These are phyloP conservation scores for Pachliopta kotzebuea DNA, from an alignment of 2,888 invertebrate species.

Conservation along the genomic window DNA sequence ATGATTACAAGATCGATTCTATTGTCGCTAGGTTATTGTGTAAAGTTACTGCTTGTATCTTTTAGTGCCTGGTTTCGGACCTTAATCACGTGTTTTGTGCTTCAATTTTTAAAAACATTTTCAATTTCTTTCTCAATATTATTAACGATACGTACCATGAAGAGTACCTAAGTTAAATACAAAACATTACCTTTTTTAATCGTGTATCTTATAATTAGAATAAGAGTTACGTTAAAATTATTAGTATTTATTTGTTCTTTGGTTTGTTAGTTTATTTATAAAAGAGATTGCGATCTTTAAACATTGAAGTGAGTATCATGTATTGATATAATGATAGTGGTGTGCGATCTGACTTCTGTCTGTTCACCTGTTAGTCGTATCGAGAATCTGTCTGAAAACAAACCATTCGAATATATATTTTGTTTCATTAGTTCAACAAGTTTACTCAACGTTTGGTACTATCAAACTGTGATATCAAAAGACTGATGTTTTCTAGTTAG, in stretches of 20 bases:
- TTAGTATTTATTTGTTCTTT: conserved; percentile 14
- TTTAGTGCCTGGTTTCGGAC: conserved; percentile 3
- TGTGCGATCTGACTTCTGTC: conserved; percentile 51
- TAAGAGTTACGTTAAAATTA: not conserved
- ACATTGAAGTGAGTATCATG: conserved; percentile 63
- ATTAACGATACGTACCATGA: not conserved
- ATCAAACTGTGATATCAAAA: conserved; percentile 19
- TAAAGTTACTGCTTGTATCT: conserved; percentile 1
- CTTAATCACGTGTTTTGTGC: not conserved
- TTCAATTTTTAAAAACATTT: not conserved
- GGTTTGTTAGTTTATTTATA: conserved; percentile 21
- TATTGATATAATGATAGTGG: conserved; percentile 72
- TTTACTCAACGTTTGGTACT: conserved; percentile 7
- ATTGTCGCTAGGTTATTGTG: conserved; percentile 9
- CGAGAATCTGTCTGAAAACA: conserved; percentile 30
- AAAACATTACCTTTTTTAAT: not conserved
- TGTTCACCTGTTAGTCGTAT: conserved; percentile 45
- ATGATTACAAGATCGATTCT: conserved; percentile 43
- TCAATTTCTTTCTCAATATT: not conserved
- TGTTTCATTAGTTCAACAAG: not conserved
- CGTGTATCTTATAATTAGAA: not conserved
- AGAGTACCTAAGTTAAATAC: not conserved
- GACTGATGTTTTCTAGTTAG: conserved; percentile 11
- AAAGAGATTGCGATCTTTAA: conserved; percentile 52
- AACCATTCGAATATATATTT: conserved; percentile 1